phyloP scores from a whole-genome alignment of 2,113 vertebrate species.

The Epinephelus fuscoguttatus region DNA sequence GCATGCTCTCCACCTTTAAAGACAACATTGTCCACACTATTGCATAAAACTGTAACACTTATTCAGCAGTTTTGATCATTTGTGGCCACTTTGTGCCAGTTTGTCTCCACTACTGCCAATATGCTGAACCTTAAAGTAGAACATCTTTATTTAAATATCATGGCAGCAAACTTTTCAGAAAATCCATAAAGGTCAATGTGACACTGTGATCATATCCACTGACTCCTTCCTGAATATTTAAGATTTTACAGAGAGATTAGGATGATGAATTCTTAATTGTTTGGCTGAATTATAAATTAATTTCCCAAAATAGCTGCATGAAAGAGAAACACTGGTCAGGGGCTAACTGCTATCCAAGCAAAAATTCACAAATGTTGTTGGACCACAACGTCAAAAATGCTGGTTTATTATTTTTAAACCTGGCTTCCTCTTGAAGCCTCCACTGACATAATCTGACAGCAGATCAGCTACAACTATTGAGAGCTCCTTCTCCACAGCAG shows the following conservation, averaged over 20 bases:
- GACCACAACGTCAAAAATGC: neutral
- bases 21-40: neutral
- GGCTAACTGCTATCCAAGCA: neutral
- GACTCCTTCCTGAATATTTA: neutral
- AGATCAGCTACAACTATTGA: neutral
- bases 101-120: neutral
- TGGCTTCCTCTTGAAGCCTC: constrained; percentile 10
- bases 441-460: constrained; percentile 40
- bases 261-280: neutral
- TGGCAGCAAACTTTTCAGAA: neutral
- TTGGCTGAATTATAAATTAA: neutral
- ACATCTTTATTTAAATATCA: neutral
- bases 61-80: neutral
- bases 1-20: neutral
- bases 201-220: neutral
- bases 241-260: neutral
- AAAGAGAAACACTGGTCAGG: neutral
- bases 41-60: neutral
- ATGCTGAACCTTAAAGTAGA: neutral
- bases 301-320: neutral
- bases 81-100: neutral
- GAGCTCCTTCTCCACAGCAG: neutral
- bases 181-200: neutral
- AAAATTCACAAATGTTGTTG: neutral
- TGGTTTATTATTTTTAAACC: neutral